Percentiles rank a stretch among this genome's conserved stretches.
Conservation (phyloP, 1,140 invertebrate genomes). For the Leptinotarsa lineolata region DNA sequence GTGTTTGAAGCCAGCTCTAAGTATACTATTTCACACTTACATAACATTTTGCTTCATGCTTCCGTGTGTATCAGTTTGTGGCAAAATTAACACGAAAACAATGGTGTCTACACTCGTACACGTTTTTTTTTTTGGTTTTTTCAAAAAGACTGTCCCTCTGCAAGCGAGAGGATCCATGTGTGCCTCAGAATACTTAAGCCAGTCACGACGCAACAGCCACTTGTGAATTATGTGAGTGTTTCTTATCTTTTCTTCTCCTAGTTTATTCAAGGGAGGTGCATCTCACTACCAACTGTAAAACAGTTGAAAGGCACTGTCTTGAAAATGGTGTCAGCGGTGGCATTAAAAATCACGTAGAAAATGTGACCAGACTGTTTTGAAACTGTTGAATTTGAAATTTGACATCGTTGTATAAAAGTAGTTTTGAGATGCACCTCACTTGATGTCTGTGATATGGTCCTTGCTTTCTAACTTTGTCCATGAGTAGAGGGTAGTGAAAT, state of each 20-base stretch:
- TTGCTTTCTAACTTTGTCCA: background rate
- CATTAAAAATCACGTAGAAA: background rate
- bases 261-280: background rate
- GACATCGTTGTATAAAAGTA: too few species aligned
- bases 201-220: constrained; percentile 40
- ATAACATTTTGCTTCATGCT: too few species aligned
- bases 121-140: background rate
- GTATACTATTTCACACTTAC: too few species aligned
- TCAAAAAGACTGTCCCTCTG: constrained; percentile 45
- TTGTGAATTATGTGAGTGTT: constrained; percentile 43
- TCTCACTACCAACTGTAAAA: background rate
- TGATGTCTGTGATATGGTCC: constrained; percentile 2
- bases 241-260: constrained; percentile 23
- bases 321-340: background rate
- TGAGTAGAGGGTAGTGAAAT: background rate
- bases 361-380: too few species aligned
- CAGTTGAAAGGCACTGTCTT: background rate
- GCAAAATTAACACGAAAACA: background rate
- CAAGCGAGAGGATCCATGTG: constrained; percentile 45
- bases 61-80: too few species aligned
- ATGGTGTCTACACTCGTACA: background rate
- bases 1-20: too few species aligned
- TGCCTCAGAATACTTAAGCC: constrained; percentile 40
- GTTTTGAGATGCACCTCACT: background rate
- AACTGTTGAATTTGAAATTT: too few species aligned